Evolutionary conservation across 1,140 invertebrate genomes (phyloP).

Genomic region (Parasteatoda tepidariorum): DNA sequence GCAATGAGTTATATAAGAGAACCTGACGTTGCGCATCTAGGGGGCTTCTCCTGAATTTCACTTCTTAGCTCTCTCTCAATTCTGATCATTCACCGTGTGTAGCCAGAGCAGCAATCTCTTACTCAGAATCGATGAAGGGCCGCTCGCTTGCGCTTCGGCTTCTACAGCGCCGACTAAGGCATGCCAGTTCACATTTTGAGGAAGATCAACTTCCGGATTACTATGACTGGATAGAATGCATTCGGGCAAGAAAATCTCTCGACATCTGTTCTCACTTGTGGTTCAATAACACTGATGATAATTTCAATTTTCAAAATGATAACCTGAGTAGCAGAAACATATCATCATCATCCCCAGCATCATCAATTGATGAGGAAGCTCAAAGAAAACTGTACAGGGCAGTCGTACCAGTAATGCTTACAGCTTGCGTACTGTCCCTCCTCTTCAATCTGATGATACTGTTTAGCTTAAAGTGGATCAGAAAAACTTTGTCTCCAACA

Average conservation of each 20-base stretch:
- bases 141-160: slow-evolving; percentile 7
- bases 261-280: neutral
- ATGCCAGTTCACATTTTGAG: neutral
- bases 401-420: slow-evolving; percentile 67
- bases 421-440: slow-evolving; percentile 71
- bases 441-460: slow-evolving; percentile 73
- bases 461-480: slow-evolving; percentile 73
- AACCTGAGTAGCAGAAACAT: neutral
- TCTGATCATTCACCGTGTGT: neutral
- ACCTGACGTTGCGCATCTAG: slow-evolving; percentile 11
- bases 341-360: neutral
- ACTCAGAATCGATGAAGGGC: slow-evolving; percentile 22
- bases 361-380: neutral
- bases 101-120: no score
- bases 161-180: slow-evolving; percentile 20
- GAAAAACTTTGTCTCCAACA: slow-evolving; percentile 73
- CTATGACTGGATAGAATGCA: slow-evolving; percentile 13
- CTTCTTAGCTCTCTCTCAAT: neutral
- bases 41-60: neutral
- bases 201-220: neutral
- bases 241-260: neutral
- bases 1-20: no score
- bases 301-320: neutral
- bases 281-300: neutral
- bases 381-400: slow-evolving; percentile 62